Base-by-base conservation (phyloP, 92 coral and sea anemone species). In the Scolanthus callimorphus region DNA sequence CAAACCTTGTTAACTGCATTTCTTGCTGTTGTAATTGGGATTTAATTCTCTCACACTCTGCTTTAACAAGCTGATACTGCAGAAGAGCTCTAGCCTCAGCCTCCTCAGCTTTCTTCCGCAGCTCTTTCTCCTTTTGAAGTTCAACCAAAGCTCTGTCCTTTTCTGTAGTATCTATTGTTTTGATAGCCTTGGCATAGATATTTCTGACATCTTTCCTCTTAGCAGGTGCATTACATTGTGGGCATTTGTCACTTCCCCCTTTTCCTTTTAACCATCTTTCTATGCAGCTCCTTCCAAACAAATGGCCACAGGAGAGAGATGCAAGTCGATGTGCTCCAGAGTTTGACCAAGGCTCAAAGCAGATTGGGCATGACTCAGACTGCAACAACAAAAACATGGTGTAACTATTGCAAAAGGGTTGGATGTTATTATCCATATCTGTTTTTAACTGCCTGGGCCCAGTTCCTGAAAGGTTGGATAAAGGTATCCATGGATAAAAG, bases 221-320 rank as follows among this genome's bases (percentile, higher is more conserved):
- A 26, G 97, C 90, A 52, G 97, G 88, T 31, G 95, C 86, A 90
- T 90, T 90, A 39, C 97, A 90, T 57, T 90, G 95, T 22, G 97
- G 97, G 24, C 97, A 90, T 54, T 90, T 90, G 65, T 87, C 96
- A 47, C 72, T 73, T 6, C 73, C 72, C 17, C 78, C 84, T 49
- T 89, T 82, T 23, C 64, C 78, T 51, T 80, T 82, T 27, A 90
- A 60, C 97, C 97, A 90, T 63, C 94, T 76, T 55, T 86, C 97
- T 59, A 90, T 86, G 26, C 97, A 90, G 37, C 97, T 85, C 25
- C 11, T 29, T 6, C 15, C 41, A 34, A 34, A 34, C 13, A 90
- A 60, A 82, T 90, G 97, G 10, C 97, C 97, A 81, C 97, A 90
- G 29, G 76, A 60, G 8, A 90, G 57, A 17, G 95, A 90, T n/a